A percentile compares a stretch with the other conserved stretches of the same genome.
These are phyloP conservation scores for Tiliacea aurago DNA, from an alignment of 2,888 invertebrate species.

Conservation along the genomic window DNA sequence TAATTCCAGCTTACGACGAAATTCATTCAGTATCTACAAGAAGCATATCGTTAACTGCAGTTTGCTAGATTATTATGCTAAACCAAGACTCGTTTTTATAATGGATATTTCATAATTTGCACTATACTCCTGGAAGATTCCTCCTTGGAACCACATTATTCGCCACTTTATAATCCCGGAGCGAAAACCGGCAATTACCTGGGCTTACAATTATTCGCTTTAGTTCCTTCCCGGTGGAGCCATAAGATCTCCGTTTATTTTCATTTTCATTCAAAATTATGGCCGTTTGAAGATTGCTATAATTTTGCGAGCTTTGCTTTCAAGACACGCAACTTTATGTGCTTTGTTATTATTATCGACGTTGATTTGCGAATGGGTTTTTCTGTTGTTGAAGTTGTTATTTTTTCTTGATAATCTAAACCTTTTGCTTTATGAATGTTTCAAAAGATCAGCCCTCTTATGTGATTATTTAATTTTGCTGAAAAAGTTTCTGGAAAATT, in stretches of 20 bases:
- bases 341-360: slow-evolving; percentile 55
- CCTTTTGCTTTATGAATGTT: neutral
- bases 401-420: neutral
- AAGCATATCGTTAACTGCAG: slow-evolving; percentile 32
- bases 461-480: neutral
- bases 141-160: slow-evolving; percentile 64
- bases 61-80: slow-evolving; percentile 35
- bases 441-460: neutral
- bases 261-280: slow-evolving; percentile 75
- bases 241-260: slow-evolving; percentile 73
- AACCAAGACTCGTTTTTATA: slow-evolving; percentile 47
- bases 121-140: slow-evolving; percentile 44
- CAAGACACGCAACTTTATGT: slow-evolving; percentile 66
- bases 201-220: slow-evolving; percentile 76
- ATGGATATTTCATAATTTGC: slow-evolving; percentile 53
- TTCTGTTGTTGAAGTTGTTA: neutral
- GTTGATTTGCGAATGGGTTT: slow-evolving; percentile 36
- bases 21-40: slow-evolving; percentile 12
- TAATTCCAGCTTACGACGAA: slow-evolving; percentile 13
- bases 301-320: slow-evolving; percentile 70
- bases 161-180: slow-evolving; percentile 71
- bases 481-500: neutral
- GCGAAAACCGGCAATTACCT: slow-evolving; percentile 75
- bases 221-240: slow-evolving; percentile 71
- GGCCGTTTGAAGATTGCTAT: slow-evolving; percentile 75